These are phyloP conservation scores for Scophthalmus maximus DNA, from an alignment of 2,113 vertebrate genomes.

Conservation along the genomic window DNA sequence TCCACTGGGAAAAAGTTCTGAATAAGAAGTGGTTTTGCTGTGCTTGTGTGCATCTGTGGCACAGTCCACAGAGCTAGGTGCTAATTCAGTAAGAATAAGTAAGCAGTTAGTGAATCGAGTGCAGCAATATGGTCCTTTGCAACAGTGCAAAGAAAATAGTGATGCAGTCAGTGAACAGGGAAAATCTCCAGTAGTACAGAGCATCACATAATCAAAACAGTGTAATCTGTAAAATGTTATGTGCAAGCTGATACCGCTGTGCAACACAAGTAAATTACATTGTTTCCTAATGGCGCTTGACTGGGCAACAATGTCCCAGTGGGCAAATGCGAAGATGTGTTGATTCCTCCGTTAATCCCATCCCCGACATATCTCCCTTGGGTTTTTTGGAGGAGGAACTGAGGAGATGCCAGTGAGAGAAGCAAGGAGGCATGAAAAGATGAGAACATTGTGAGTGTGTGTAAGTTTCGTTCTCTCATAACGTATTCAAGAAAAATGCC, in stretches of 20 bases:
- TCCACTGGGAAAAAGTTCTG: not conserved
- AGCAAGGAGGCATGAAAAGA: slow-evolving; percentile 22
- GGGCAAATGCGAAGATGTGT: slow-evolving; percentile 40
- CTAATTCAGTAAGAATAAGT: no score
- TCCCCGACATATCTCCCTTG: slow-evolving; percentile 26
- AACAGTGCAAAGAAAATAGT: not conserved
- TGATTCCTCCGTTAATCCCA: slow-evolving; percentile 27
- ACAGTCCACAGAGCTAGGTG: no score
- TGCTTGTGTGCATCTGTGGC: no score
- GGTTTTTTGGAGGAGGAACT: slow-evolving; percentile 30
- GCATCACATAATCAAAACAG: slow-evolving; percentile 12
- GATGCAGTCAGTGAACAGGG: not conserved
- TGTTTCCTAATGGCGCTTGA: slow-evolving; percentile 40
- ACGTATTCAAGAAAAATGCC: slow-evolving; percentile 3
- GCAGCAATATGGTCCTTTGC: not conserved
- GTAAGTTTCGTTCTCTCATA: slow-evolving; percentile 1
- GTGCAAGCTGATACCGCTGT: slow-evolving; percentile 24
- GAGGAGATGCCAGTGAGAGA: slow-evolving; percentile 8
- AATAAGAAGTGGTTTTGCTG: not conserved
- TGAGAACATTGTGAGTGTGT: slow-evolving; percentile 1
- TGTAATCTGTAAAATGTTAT: slow-evolving; percentile 13
- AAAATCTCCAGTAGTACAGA: not conserved
- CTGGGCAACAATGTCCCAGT: slow-evolving; percentile 35
- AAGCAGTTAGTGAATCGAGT: no score
- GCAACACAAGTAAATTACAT: slow-evolving; percentile 34